These are phyloP conservation scores for Sceloporus undulatus DNA, from an alignment of 2,113 vertebrate genomes.

Conservation along the genomic window DNA sequence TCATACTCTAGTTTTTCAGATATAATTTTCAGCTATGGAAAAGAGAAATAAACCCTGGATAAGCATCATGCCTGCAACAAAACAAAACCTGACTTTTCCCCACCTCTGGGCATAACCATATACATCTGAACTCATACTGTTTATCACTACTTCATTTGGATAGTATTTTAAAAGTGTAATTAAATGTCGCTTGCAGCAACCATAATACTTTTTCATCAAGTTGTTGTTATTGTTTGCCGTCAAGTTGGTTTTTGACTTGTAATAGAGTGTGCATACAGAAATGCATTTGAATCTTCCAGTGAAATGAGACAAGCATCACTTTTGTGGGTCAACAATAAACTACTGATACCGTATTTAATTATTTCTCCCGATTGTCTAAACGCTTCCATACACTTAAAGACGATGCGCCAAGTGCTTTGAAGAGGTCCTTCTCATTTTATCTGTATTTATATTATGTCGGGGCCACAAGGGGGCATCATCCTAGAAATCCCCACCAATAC, in stretches of 20 bases:
- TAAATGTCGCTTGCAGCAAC: conserved; percentile 35
- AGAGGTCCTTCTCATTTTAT: not conserved
- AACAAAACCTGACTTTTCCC: not conserved
- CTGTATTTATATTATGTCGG: conserved; percentile 45
- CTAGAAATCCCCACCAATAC: conserved; percentile 6
- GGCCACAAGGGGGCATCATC: conserved; percentile 72
- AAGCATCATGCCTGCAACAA: not conserved
- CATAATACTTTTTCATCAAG: conserved; percentile 27
- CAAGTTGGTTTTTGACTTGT: not conserved
- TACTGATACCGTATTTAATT: not conserved
- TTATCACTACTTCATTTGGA: conserved; percentile 37
- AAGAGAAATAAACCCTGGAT: too few species aligned
- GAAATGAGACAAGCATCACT: conserved; percentile 13
- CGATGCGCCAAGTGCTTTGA: not conserved
- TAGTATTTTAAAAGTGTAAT: conserved; percentile 29
- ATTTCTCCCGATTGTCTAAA: not conserved
- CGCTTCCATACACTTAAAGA: not conserved
- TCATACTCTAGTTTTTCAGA: too few species aligned
- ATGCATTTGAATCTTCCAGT: not conserved
- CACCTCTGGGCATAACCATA: too few species aligned
- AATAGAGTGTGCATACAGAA: not conserved
- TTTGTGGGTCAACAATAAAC: not conserved
- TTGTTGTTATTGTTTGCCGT: not conserved
- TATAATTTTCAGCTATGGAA: too few species aligned
- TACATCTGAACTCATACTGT: too few species aligned